These are phyloP conservation scores for Chloromyia formosa DNA, from an alignment of 2,888 invertebrate genomes.

Conservation along the genomic window DNA sequence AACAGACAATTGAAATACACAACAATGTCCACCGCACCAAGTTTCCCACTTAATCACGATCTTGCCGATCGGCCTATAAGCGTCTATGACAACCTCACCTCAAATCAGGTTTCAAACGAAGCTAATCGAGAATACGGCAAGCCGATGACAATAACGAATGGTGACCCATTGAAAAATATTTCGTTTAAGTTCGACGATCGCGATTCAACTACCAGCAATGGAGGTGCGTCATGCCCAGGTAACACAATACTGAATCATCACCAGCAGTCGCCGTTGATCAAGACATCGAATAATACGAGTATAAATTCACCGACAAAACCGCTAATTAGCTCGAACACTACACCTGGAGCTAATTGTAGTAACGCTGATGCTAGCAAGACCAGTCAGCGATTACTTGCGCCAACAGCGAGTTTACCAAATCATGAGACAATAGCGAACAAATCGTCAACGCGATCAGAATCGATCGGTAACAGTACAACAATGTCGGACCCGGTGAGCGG, in stretches of 20 bases:
- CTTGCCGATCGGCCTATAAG: constrained; percentile 61
- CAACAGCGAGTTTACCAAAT: neutral
- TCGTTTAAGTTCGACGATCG: constrained; percentile 48
- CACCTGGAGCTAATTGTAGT: constrained; percentile 33
- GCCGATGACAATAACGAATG: constrained; percentile 35
- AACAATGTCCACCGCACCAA: constrained; percentile 38
- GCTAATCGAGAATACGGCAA: constrained; percentile 37
- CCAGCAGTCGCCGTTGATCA: neutral
- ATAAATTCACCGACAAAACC: constrained; percentile 10
- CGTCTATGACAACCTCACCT: constrained; percentile 61
- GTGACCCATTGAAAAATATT: constrained; percentile 48
- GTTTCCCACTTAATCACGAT: constrained; percentile 44
- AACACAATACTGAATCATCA: neutral
- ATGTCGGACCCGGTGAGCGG: constrained; percentile 37
- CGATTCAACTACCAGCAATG: constrained; percentile 21
- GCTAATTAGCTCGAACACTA: constrained; percentile 25
- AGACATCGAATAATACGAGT: neutral
- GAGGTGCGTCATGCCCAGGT: neutral
- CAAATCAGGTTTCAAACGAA: constrained; percentile 25
- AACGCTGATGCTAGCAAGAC: constrained; percentile 7
- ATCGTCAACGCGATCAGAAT: constrained; percentile 28
- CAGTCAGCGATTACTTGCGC: constrained; percentile 25
- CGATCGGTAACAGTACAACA: constrained; percentile 44
- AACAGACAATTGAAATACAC: constrained; percentile 16
- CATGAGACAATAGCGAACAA: constrained; percentile 11